Base-by-base conservation (phyloP, 2,113 vertebrate genomes). In the Carettochelys insculpta region DNA sequence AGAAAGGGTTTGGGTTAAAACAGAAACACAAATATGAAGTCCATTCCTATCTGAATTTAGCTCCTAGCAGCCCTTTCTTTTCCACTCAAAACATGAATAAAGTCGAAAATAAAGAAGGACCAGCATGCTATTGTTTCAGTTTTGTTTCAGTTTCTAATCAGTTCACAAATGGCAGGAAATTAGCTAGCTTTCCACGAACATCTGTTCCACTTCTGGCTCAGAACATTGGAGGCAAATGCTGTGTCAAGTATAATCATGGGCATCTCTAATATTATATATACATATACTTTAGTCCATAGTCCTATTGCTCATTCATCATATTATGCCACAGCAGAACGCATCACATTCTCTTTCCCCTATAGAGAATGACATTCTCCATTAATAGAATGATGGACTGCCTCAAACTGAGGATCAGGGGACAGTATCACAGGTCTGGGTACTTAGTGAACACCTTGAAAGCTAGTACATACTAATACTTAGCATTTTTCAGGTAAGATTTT, bases 141-240 rank as follows among this genome's bases (percentile, higher is more conserved):
- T 90, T 90, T 88, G 48, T 94, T 97, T 97, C 94, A 77, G 94
- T 95, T 97, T 97, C 94, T 95, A 95, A 95, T 94, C 96, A 90
- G 95, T 88, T 94, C 91, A 92, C 93, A 96, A 96, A 96, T 95
- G 97, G 97, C 96, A 97, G 95, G 97, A 97, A 97, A 96, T 96
- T 94, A 96, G 95, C 93, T 85, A 93, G 94, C 94, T 97, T 96
- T 97, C 94, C 94, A 96, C 90, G 94, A 97, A 97, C 95, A 96
- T 97, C 95, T 97, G 95, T 95, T 96, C 94, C 90, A 95, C 95
- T 95, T 96, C 96, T 96, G 96, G 83, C 94, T 96, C 95, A 90
- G 92, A 96, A 95, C 93, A 93, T 94, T 95, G 93, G 92, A 95
- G 85, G 95, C 92, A 97, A 97, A 95, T 83, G 89, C 91, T 96